These are phyloP conservation scores for Gymnocheta viridis DNA, from an alignment of 2,888 invertebrate genomes.

Conservation along the genomic window DNA sequence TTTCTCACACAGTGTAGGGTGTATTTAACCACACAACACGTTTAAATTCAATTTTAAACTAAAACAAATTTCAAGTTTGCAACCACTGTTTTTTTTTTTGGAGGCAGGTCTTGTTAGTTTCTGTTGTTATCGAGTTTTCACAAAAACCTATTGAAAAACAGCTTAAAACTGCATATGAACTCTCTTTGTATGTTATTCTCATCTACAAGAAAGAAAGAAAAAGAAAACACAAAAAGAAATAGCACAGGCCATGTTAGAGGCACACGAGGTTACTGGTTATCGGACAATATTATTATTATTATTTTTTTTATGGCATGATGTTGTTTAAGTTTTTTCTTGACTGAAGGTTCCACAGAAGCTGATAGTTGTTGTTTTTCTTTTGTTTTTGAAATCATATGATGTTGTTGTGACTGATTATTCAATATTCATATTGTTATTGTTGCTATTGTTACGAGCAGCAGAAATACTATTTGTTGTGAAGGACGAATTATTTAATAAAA, in stretches of 20 bases:
- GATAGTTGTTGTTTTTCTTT: constrained; percentile 7
- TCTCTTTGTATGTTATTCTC: neutral
- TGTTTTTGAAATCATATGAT: constrained; percentile 26
- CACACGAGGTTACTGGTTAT: constrained; percentile 44
- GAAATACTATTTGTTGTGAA: constrained; percentile 46
- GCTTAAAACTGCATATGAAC: neutral
- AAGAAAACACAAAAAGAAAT: neutral
- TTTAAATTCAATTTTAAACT: neutral
- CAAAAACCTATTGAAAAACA: neutral
- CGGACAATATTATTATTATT: constrained; percentile 31
- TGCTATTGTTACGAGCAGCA: constrained; percentile 20
- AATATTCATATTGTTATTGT: too few species aligned
- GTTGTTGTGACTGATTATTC: too few species aligned
- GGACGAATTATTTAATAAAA: constrained; percentile 57
- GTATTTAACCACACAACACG: neutral
- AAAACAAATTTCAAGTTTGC: constrained; percentile 51
- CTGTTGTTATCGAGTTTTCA: constrained; percentile 1
- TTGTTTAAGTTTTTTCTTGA: constrained; percentile 27
- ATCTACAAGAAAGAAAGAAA: too few species aligned
- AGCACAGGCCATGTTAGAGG: constrained; percentile 23
- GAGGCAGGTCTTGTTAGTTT: constrained; percentile 21
- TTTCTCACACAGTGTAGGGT: neutral
- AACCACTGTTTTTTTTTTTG: constrained; percentile 33
- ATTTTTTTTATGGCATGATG: neutral
- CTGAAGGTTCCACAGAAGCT: constrained; percentile 47